A percentile compares a stretch with the other conserved stretches of the same genome.
These are phyloP conservation scores for Lamproptera curius DNA, from an alignment of 2,888 invertebrate genomes.

Conservation along the genomic window DNA sequence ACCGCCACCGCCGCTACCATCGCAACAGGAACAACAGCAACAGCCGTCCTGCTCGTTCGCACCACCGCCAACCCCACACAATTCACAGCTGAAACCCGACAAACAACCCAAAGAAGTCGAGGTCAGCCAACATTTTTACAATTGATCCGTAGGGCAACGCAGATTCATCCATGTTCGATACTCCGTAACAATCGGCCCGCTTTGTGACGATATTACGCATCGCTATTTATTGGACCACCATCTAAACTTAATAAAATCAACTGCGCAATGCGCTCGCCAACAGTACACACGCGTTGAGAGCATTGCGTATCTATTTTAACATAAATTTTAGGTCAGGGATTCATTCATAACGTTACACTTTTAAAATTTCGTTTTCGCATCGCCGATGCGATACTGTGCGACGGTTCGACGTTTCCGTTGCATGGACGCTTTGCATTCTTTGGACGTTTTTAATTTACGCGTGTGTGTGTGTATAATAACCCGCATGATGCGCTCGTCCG, in stretches of 20 bases:
- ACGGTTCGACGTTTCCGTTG: not conserved
- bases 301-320: conserved; percentile 70
- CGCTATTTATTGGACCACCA: conserved; percentile 11
- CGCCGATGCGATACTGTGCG: not conserved
- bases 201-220: conserved; percentile 9
- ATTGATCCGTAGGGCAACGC: conserved; percentile 7
- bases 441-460: not conserved
- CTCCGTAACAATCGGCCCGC: conserved; percentile 2
- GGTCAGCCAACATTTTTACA: conserved; percentile 54
- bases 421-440: not conserved
- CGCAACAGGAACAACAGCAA: conserved; percentile 32
- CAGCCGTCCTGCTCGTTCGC: conserved; percentile 66
- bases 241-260: conserved; percentile 37
- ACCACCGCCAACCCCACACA: conserved; percentile 35
- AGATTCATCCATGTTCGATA: no score
- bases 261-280: conserved; percentile 54
- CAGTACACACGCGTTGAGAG: conserved; percentile 58
- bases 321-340: conserved; percentile 71
- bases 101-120: conserved; percentile 67
- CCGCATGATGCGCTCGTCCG: conserved; percentile 9
- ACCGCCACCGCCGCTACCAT: not conserved
- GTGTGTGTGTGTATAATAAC: conserved; percentile 13
- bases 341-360: conserved; percentile 24
- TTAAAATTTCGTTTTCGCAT: conserved; percentile 9
- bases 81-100: conserved; percentile 55